Evolutionary conservation across 1,140 invertebrate species (phyloP).

Genomic region (Drosophila persimilis): DNA sequence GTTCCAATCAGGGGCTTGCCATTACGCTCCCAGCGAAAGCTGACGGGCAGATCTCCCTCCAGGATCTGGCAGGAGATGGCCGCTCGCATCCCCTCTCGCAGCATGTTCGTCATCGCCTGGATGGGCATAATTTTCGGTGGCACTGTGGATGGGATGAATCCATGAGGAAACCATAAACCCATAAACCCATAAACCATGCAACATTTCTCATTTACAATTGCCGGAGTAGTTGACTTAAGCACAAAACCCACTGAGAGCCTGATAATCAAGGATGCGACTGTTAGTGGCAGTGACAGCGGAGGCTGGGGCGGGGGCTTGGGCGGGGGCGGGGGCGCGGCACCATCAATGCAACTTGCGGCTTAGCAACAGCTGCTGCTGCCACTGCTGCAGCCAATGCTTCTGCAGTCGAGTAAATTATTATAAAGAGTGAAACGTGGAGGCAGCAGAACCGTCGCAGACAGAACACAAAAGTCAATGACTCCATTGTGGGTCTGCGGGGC

Average conservation of each 20-base stretch:
- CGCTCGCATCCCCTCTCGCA: slow-evolving; percentile 95
- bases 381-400: neutral
- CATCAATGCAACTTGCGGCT: slow-evolving; percentile 71
- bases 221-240: slow-evolving; percentile 57
- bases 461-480: slow-evolving; percentile 78
- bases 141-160: slow-evolving; percentile 84
- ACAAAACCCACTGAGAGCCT: slow-evolving; percentile 52
- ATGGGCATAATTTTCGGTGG: slow-evolving; percentile 94
- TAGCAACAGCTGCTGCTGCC: slow-evolving; percentile 65
- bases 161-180: slow-evolving; percentile 12
- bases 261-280: slow-evolving; percentile 36
- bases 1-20: slow-evolving; percentile 86
- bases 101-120: slow-evolving; percentile 90
- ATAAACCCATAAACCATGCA: slow-evolving; percentile 17
- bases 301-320: slow-evolving; percentile 16
- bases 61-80: slow-evolving; percentile 96
- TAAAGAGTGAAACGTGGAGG: slow-evolving; percentile 49
- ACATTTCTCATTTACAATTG: slow-evolving; percentile 49
- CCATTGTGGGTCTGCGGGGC: slow-evolving; percentile 62
- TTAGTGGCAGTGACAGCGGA: neutral
- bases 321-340: slow-evolving; percentile 44
- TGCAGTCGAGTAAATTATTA: slow-evolving; percentile 64
- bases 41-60: slow-evolving; percentile 96
- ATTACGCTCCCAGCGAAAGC: slow-evolving; percentile 93
- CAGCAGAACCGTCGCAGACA: slow-evolving; percentile 41